Evolutionary conservation across 92 coral and sea anemone species (phyloP), one percentile per base, ranked within the genome.

Genomic region (Parazoanthus swiftii): DNA sequence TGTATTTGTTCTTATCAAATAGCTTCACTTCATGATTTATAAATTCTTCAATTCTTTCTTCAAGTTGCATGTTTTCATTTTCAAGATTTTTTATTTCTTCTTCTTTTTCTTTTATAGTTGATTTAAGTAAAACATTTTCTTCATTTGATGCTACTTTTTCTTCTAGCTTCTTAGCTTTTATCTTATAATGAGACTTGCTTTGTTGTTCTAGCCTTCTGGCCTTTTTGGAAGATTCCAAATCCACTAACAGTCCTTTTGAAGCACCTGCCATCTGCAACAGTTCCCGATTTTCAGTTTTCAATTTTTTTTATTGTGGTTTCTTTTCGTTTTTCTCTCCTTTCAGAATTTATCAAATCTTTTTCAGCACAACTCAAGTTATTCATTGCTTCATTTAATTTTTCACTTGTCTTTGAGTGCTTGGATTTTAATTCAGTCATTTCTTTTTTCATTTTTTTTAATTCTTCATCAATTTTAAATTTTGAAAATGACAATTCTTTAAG

Each of bases 361-460:
- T 29, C 33, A 29, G 86, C 86, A 82, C 86, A 39, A 14, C 77
- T 77, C 23, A 82, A 63, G 46, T 83, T 83, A 46, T 67, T 70
- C 66, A 83, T 83, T 83, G 86, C 77, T 2, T 39, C 54, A 70
- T 83, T 83, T 35, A 83, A 83, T 70, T 83, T 83, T 39, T 83
- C 86, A 83, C 78, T 83, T 11, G 86, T 42, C 8, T 83, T 68
- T 68, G 42, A 39, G 33, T 39, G 2, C 56, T 83, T 79, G 48
- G 79, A 39, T 83, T 71, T 83, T 79, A 83, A 50, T 9, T 83
- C 67, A 18, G 59, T 44, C 65, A 83, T 83, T 70, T 71, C 79
- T 70, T 83, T 71, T 18, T 83, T 71, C 48, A 71, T 11, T 71
- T 83, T 83, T 9, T 20, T 7, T 1, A 83, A 68, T 13, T 83